Conservation (phyloP, 2,888 invertebrate genomes). For the Liodrosophila aerea region DNA sequence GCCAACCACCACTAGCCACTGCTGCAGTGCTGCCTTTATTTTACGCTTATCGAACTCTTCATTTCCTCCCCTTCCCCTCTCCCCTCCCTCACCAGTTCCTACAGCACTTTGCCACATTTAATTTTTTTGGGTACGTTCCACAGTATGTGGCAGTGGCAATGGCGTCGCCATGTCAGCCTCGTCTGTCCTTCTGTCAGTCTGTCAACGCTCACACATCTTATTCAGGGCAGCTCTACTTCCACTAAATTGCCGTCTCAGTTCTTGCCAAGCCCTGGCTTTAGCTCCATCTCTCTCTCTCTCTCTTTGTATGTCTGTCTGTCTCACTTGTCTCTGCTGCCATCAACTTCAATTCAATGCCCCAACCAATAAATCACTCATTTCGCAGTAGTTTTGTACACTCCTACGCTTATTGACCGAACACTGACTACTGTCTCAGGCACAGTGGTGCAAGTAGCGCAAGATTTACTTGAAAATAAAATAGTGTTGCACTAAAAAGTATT, state of each 20-base stretch:
- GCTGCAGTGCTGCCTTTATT: conserved; percentile 51
- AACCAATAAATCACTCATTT: conserved; percentile 80
- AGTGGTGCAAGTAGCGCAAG: conserved; percentile 27
- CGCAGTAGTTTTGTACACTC: conserved; percentile 50
- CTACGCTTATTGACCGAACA: conserved; percentile 48
- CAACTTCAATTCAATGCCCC: conserved; percentile 74
- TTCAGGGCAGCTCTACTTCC: conserved; percentile 42
- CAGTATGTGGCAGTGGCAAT: conserved; percentile 29
- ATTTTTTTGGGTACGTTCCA: conserved; percentile 51
- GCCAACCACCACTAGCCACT: conserved; percentile 23
- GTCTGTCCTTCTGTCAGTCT: conserved; percentile 40
- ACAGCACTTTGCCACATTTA: conserved; percentile 72
- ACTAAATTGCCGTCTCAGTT: conserved; percentile 8
- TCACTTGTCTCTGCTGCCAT: conserved; percentile 60
- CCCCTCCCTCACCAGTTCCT: conserved; percentile 3
- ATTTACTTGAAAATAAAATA: neutral
- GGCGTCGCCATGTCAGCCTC: conserved; percentile 43
- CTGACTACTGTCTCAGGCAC: conserved; percentile 45
- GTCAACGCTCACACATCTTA: conserved; percentile 78
- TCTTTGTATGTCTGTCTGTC: conserved; percentile 6
- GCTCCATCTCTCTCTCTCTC: neutral
- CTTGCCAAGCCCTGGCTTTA: conserved; percentile 41
- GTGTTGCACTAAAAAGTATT: too few species aligned
- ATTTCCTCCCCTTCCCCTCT: conserved; percentile 5
- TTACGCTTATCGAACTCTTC: conserved; percentile 67